Evolutionary conservation across 2,888 invertebrate genomes (phyloP).

Genomic region (Synergus laeviventris): DNA sequence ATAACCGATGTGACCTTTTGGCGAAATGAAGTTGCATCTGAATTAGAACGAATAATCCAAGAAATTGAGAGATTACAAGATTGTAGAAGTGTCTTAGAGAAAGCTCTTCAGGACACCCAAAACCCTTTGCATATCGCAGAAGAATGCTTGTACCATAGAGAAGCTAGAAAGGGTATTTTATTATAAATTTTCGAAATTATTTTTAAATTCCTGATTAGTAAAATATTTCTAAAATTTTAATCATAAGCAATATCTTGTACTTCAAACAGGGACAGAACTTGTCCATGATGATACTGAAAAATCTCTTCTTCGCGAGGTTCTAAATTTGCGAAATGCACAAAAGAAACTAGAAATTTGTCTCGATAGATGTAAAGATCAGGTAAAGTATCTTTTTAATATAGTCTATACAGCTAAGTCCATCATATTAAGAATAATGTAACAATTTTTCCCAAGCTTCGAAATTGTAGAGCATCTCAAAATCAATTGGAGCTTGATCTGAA

Average conservation of each 20-base stretch:
- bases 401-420: neutral
- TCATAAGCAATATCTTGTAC: slow-evolving; percentile 40
- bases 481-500: slow-evolving; percentile 92
- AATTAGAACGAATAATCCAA: slow-evolving; percentile 89
- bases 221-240: neutral
- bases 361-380: slow-evolving; percentile 81
- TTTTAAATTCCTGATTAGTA: neutral
- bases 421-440: neutral
- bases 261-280: slow-evolving; percentile 85
- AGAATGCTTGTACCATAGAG: slow-evolving; percentile 94
- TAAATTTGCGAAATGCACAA: slow-evolving; percentile 87
- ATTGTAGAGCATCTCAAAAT: slow-evolving; percentile 88
- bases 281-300: slow-evolving; percentile 95
- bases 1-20: slow-evolving; percentile 95
- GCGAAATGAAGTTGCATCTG: slow-evolving; percentile 90
- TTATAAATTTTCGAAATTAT: slow-evolving; percentile 14
- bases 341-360: slow-evolving; percentile 86
- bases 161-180: slow-evolving; percentile 85
- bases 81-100: slow-evolving; percentile 84
- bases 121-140: slow-evolving; percentile 94
- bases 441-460: slow-evolving; percentile 78
- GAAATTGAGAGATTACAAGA: slow-evolving; percentile 86
- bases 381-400: slow-evolving; percentile 57
- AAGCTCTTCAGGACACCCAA: slow-evolving; percentile 87
- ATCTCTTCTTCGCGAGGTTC: slow-evolving; percentile 89